Evolutionary conservation across 2,888 invertebrate species (phyloP), one percentile per base, ranked within the genome.

Genomic region (Leucophora obtusa): DNA sequence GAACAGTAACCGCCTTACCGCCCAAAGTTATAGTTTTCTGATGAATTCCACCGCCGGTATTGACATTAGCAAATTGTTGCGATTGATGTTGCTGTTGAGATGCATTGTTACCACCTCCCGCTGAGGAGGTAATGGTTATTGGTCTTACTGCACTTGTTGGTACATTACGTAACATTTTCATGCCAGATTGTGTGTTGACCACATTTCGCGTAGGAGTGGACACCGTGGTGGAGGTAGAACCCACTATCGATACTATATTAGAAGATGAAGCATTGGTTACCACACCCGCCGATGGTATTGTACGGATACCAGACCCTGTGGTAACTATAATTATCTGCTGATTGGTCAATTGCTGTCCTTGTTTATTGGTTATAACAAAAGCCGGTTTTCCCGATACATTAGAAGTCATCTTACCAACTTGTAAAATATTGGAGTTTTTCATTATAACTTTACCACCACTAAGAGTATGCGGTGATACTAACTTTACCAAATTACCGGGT

Each of bases 361-460:
- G 90, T 66, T 90, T 90, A 62, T 90, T 90, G 4, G 90, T 90
- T 62, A 90, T 89, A 6, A 90, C 90, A 83, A 90, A 90, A 0
- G 90, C 89, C 10, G 90, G 90, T 62, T 91, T 90, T 0, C 89
- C 90, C 8, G 86, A 83, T 24, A 89, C 93, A 60, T 93, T 93
- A n/a, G 92, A 91, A 5, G 92, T 91, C 2, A 94, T 91, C 89
- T 96, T 96, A 84, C 95, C 95, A 89, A 96, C 93, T 86, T 96
- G 94, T 51, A 97, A 92, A 89, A 97, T 93, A 86, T 95, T 96
- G 0, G 96, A 95, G 1, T 95, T 95, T 85, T 96, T 93, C 84
- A 96, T 95, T 59, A 93, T 92, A 81, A 93, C 91, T 86, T 93
- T 93, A 82, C 93, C 93, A 35, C 92, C 92, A 9, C 92, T 91